A percentile compares a stretch with the other conserved stretches of the same genome.
phyloP scores from a whole-genome alignment of 2,113 vertebrate genomes.

The Xenopus laevis region DNA sequence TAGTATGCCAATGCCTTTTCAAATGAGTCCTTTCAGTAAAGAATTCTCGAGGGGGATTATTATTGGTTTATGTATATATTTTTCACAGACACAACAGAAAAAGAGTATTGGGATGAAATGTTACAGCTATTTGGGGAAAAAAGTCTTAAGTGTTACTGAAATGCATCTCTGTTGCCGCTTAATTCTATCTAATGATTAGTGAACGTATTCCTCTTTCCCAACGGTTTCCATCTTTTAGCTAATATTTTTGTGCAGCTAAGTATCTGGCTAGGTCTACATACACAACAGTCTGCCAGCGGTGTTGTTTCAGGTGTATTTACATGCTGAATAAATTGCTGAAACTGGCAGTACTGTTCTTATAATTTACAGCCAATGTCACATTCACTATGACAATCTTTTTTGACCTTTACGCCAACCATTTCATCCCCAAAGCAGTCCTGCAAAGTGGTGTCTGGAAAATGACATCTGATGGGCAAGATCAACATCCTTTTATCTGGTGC shows the following conservation, averaged over 20 bases:
- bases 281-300: conserved; percentile 51
- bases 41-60: conserved; percentile 67
- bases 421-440: conserved; percentile 18
- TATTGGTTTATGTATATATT: conserved; percentile 67
- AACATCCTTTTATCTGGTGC: neutral
- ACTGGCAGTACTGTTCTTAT: conserved; percentile 50
- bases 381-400: conserved; percentile 49
- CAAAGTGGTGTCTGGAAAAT: conserved; percentile 26
- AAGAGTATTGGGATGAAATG: conserved; percentile 56
- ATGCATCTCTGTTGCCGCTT: conserved; percentile 40
- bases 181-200: conserved; percentile 41
- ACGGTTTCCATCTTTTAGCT: conserved; percentile 45
- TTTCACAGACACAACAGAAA: conserved; percentile 60
- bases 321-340: conserved; percentile 51
- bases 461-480: conserved; percentile 16
- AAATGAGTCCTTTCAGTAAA: conserved; percentile 82
- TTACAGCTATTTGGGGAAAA: conserved; percentile 53
- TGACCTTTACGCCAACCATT: conserved; percentile 51
- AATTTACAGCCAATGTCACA: conserved; percentile 59
- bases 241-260: conserved; percentile 52
- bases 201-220: conserved; percentile 44
- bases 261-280: conserved; percentile 50
- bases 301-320: conserved; percentile 62
- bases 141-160: conserved; percentile 53
- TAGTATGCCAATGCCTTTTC: conserved; percentile 78